These are phyloP conservation scores for Bombyx mandarina DNA, from an alignment of 1,140 invertebrate species.

Conservation along the genomic window DNA sequence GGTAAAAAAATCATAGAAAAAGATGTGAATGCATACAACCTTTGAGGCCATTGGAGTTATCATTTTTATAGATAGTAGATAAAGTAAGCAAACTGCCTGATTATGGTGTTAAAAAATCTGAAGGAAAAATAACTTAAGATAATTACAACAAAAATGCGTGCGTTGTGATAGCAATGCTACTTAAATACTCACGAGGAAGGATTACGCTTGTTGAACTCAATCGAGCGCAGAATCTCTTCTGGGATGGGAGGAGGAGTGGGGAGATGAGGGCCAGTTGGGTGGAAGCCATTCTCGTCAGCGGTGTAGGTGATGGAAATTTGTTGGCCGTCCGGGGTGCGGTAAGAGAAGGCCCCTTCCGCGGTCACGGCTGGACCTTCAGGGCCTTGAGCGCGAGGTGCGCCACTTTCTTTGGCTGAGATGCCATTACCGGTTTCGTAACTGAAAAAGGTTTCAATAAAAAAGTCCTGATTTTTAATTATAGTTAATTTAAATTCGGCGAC, in stretches of 20 bases:
- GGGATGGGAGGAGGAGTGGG: slow-evolving; percentile 85
- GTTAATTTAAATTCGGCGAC: too few relatives aligned
- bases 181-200: slow-evolving; percentile 38
- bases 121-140: too few relatives aligned
- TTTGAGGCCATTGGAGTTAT: too few relatives aligned
- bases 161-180: too few relatives aligned
- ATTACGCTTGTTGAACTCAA: slow-evolving; percentile 47
- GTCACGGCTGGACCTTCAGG: slow-evolving; percentile 74
- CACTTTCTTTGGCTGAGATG: slow-evolving; percentile 77
- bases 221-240: slow-evolving; percentile 60
- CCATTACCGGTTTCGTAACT: slow-evolving; percentile 76
- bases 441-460: slow-evolving; percentile 10
- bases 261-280: slow-evolving; percentile 79
- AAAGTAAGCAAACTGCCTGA: too few relatives aligned
- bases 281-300: slow-evolving; percentile 87
- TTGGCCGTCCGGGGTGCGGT: slow-evolving; percentile 81
- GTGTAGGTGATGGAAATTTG: slow-evolving; percentile 80
- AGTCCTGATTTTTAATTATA: too few relatives aligned
- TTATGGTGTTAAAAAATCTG: too few relatives aligned
- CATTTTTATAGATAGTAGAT: too few relatives aligned
- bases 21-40: too few relatives aligned
- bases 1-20: too few relatives aligned
- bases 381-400: slow-evolving; percentile 75
- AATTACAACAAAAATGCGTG: too few relatives aligned
- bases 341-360: slow-evolving; percentile 79